These are phyloP conservation scores for Anthophora plumipes DNA, from an alignment of 2,888 invertebrate genomes.

Conservation along the genomic window DNA sequence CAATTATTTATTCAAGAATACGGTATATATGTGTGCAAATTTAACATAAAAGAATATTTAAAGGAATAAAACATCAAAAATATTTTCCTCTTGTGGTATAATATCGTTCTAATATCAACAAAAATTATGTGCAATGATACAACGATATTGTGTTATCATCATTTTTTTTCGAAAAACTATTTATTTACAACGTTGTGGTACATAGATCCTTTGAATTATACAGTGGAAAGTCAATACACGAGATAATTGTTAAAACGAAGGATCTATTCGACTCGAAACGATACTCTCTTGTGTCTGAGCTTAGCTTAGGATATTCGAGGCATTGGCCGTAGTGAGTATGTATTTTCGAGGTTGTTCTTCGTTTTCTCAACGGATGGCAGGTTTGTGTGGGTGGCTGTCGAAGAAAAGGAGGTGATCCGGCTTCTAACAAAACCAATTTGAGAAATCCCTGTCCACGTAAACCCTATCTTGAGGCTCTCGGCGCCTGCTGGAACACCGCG, in stretches of 20 bases:
- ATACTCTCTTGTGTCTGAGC: background rate
- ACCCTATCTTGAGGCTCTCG: conserved; percentile 56
- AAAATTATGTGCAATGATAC: too few species aligned
- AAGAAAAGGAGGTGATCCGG: conserved; percentile 49
- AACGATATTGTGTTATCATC: too few species aligned
- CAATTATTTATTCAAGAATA: too few species aligned
- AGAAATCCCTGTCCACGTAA: conserved; percentile 70
- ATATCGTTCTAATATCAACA: too few species aligned
- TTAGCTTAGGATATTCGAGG: background rate
- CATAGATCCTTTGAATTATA: too few species aligned
- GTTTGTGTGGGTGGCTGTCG: conserved; percentile 6
- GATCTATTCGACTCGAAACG: conserved; percentile 1
- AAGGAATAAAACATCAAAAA: too few species aligned
- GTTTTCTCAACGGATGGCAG: background rate
- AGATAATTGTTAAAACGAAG: background rate
- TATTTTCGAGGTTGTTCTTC: conserved; percentile 22
- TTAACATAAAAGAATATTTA: too few species aligned
- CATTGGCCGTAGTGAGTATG: conserved; percentile 12
- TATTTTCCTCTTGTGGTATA: too few species aligned
- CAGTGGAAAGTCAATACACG: background rate
- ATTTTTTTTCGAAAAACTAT: too few species aligned
- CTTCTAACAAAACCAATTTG: conserved; percentile 72
- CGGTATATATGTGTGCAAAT: too few species aligned
- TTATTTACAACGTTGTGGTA: too few species aligned
- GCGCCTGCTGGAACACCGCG: conserved; percentile 54